Base-by-base conservation (phyloP, 2,888 invertebrate genomes). In the Acanthacorydalis orientalis region DNA sequence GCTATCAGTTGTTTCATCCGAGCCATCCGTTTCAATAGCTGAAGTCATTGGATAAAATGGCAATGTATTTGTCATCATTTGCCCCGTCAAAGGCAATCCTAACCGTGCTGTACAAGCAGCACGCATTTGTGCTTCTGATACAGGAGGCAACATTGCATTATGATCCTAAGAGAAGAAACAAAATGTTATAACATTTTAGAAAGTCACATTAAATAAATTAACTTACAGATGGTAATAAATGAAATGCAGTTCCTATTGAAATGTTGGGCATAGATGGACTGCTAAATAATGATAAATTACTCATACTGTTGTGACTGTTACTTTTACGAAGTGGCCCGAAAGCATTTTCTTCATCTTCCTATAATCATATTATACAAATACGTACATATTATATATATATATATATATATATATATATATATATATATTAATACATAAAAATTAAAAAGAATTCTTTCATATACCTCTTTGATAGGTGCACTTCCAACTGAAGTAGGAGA, bases 261-360 rank as follows among this genome's bases (percentile, higher is more conserved):
- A 95, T 95, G 73, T 95, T 95, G 60, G 95, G 95, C 84, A 95
- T 83, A 59, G 93, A 93, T 49, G 93, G 93, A 58, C 91, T 91
- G 57, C 89, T 90, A 73, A 93, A 93, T 52, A 93, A 76, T 51
- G 84, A 48, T 34, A 48, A 42, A 42, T 59, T 58, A n/a, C 50
- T 47, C 44, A 51, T 51, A 31, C 47, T 43, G 64, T 67, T 51
- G 69, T 50, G 73, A 69, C 57, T 77, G 77, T 68, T 87, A 85
- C 61, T 83, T 82, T 68, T 89, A 88, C 66, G 76, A 31, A 51
- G 32, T 38, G 46, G 46, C 12, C 51, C 51, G 43, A 49, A 50
- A 31, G 48, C 46, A 50, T 47, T 52, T 4, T 52, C 52, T 42
- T 51, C 53, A 42, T 42, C 50, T 39, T 50, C 52, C 37, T 37